Evolutionary conservation across 2,888 invertebrate species (phyloP), one percentile per base, ranked within the genome.

Genomic region (Drosophila anomalipes): DNA sequence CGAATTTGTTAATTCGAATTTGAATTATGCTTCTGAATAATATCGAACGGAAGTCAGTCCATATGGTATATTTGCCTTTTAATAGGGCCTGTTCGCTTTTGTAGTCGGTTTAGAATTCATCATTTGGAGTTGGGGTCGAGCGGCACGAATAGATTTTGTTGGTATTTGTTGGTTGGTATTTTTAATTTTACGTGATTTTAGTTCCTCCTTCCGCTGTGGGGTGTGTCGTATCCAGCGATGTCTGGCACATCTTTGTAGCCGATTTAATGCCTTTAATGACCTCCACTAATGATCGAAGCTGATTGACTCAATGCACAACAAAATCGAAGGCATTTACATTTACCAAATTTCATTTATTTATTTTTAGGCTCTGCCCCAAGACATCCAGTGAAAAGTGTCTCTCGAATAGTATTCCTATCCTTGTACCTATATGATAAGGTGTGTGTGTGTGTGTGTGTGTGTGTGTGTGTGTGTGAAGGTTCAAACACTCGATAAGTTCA

Each of bases 251-350:
- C 63, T 60, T 35, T 62, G 70, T 62, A 68, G 57, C 47, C 67
- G 59, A 74, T 77, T 79, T 86, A 88, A 88, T 88, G 90, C 74
- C 86, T 88, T 79, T 88, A 90, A 86, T 90, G 90, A 86, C 83
- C 79, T 88, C 73, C 72, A 64, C 90, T 88, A 90, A 90, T 88
- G 90, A 86, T 86, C 86, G 74, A 77, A 79, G 72, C 83, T 77
- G 86, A 90, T 90, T 88, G 90, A 88, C 83, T 90, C 74, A 70
- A 57, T 73, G 60, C 41, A 30, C 41, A 58, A 9, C 14, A 19
- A 57, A 74, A 77, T 79, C 72, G 60, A 74, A 49, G 72, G 71
- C 71, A 77, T 70, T 57, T 9, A 47, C 47, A 26, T 47, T 82
- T 65, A 70, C 73, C 77, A 73, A 73, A 79, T 44, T 44, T 44